Base-by-base conservation (phyloP, 2,888 invertebrate species). In the Apodemia duryi region DNA sequence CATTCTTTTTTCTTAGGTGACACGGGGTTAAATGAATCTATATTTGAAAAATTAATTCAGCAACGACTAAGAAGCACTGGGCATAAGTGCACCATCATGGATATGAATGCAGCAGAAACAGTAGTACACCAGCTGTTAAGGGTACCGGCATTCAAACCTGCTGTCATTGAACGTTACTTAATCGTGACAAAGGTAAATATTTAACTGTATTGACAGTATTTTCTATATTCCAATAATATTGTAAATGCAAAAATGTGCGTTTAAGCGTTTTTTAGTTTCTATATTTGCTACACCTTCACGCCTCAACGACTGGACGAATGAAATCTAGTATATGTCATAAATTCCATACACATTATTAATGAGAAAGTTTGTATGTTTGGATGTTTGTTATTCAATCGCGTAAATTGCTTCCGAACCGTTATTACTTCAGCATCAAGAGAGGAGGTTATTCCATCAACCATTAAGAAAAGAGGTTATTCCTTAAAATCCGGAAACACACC, bases 151-250 rank as follows among this genome's bases (percentile, higher is more conserved):
- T 77, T 86, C 52, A 79, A 77, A 65, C 68, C 75, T 2, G 74
- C 78, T 2, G 73, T 86, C 10, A 64, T 77, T 6, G 78, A 71
- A 74, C 61, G 75, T 75, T 51, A 82, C 66, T 68, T 87, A 35
- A 72, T 86, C 60, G 73, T 88, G 35, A 86, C 86, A 13, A 87
- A 82, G 80, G 88, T 86, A 75, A 1, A 38, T 38, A 5, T 38
- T 38, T 1, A 38, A 5, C 38, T 38, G 3, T 38, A 38, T 38
- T 38, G 6, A 38, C 6, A 6, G 38, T 38, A 5, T 38, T 3
- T 32, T 32, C 32, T 32, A 32, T 32, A 32, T 4, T 32, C 21
- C 21, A 21, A 21, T 21, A 21, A 21, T 21, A 21, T 21, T 21
- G 21, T 21, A 21, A 21, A 21, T 21, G 21, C 21, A 21, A 21